Evolutionary conservation across 2,113 vertebrate species (phyloP).

Genomic region (Halichoeres trimaculatus): DNA sequence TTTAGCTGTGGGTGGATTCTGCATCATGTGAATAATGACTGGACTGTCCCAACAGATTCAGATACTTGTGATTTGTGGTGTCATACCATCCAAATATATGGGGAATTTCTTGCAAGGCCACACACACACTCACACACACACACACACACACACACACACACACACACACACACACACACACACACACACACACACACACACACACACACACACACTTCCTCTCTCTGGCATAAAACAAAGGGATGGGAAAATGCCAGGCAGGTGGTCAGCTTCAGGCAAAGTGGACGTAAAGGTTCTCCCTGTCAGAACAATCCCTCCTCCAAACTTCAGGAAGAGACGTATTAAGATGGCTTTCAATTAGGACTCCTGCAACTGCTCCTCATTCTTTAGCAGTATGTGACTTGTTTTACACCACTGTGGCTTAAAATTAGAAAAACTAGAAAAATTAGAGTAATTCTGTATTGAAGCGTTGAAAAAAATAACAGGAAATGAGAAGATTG

Average conservation of each 20-base stretch:
- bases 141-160: background rate
- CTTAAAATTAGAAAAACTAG: background rate
- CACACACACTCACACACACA: slow-evolving; percentile 4
- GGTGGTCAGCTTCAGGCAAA: slow-evolving; percentile 64
- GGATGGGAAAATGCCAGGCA: slow-evolving; percentile 60
- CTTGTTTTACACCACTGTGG: background rate
- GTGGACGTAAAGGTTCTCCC: slow-evolving; percentile 57
- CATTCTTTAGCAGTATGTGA: background rate
- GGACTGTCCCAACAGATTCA: background rate
- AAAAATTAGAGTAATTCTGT: background rate
- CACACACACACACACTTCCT: background rate
- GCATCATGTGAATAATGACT: too few species aligned
- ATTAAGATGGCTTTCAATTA: slow-evolving; percentile 49
- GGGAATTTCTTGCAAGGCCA: background rate
- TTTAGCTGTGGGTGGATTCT: background rate
- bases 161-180: background rate
- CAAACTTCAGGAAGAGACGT: slow-evolving; percentile 24
- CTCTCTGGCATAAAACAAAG: too few species aligned
- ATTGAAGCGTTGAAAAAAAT: background rate
- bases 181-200: background rate
- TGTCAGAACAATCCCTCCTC: slow-evolving; percentile 58
- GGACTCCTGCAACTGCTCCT: slow-evolving; percentile 30
- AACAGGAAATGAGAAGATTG: too few species aligned
- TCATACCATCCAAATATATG: background rate
- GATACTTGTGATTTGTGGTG: background rate